Evolutionary conservation across 2,797 vertebrate species (phyloP).

Genomic region (Urosaurus nigricauda): DNA sequence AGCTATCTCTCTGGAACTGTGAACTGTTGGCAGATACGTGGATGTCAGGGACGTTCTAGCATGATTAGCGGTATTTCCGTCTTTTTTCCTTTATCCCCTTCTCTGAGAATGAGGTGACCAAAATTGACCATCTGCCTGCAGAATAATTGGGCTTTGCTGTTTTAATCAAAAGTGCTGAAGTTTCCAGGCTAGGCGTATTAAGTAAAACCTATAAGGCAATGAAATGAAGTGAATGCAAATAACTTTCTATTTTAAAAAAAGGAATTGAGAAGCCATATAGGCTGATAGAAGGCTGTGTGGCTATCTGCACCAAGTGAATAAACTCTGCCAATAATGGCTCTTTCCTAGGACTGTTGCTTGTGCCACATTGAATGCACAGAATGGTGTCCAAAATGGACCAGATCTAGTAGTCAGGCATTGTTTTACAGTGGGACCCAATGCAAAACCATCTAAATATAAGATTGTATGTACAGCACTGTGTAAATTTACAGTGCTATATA

Average conservation of each 20-base stretch:
- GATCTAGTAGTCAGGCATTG: not conserved
- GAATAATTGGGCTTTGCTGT: conserved; percentile 28
- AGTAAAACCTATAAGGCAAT: conserved; percentile 44
- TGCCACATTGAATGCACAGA: not conserved
- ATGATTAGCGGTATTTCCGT: conserved; percentile 11
- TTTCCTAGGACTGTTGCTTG: not conserved
- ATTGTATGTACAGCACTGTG: no score
- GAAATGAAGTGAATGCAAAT: conserved; percentile 68
- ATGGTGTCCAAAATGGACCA: not conserved
- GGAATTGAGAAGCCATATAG: conserved; percentile 21
- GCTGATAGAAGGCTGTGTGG: conserved; percentile 38
- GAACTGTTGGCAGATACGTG: not conserved
- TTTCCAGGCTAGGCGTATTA: conserved; percentile 32
- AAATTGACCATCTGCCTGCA: conserved; percentile 44
- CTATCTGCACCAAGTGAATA: conserved; percentile 44
- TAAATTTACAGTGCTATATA: no score
- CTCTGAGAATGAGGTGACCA: conserved; percentile 2
- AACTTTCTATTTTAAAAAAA: conserved; percentile 47
- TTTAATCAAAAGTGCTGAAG: conserved; percentile 55
- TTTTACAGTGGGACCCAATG: no score
- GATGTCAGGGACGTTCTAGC: conserved; percentile 11
- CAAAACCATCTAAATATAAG: no score
- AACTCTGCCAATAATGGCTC: not conserved
- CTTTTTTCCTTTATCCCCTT: conserved; percentile 42
- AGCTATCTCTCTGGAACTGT: conserved; percentile 28